Base-by-base conservation (phyloP, 2,888 invertebrate species). In the Pherbina coryleti region DNA sequence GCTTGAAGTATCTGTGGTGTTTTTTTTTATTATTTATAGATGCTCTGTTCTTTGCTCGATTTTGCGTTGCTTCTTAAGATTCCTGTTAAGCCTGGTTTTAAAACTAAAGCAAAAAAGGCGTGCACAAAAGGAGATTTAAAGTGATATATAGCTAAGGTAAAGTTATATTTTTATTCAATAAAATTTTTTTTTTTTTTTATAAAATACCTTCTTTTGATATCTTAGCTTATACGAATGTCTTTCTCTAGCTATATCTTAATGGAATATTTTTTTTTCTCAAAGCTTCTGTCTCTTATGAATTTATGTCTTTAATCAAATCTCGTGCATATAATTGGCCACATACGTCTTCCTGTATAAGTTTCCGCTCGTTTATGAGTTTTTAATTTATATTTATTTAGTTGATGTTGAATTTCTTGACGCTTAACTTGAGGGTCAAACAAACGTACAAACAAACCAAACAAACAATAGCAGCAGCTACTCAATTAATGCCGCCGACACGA, bases 121-220 rank as follows among this genome's bases (percentile, higher is more conserved):
- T 44, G 11, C 2, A 11, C 11, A 44, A 44, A 44, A 31, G 3
- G 14, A 37, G 44, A 7, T 11, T 44, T 14, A 14, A 11, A 44
- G 44, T 14, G 44, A 44, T 2, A 44, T 11, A 1, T 44, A 44
- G 44, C 44, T 44, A 44, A 44, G 14, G n/a, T 5, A 53, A n/a
- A 17, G 51, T 51, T 51, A 31, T 31, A 31, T 31, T 5, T 5
- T 31, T 31, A 31, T 3, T 51, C 8, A 4, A 55, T 70, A 55
- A 70, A 22, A 49, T 72, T 64, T 77, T 75, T 60, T 73, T 69
- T 34, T 70, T 49, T n/a, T n/a, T n/a, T n/a, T n/a, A n/a, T n/a
- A n/a, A n/a, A n/a, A n/a, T n/a, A n/a, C n/a, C n/a, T n/a, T n/a
- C n/a, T n/a, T n/a, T n/a, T n/a, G n/a, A n/a, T n/a, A n/a, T n/a